Percentiles rank a stretch among this genome's conserved stretches.
Evolutionary conservation across 2,797 vertebrate species (phyloP).

Genomic region (Hozukius guyotensis): DNA sequence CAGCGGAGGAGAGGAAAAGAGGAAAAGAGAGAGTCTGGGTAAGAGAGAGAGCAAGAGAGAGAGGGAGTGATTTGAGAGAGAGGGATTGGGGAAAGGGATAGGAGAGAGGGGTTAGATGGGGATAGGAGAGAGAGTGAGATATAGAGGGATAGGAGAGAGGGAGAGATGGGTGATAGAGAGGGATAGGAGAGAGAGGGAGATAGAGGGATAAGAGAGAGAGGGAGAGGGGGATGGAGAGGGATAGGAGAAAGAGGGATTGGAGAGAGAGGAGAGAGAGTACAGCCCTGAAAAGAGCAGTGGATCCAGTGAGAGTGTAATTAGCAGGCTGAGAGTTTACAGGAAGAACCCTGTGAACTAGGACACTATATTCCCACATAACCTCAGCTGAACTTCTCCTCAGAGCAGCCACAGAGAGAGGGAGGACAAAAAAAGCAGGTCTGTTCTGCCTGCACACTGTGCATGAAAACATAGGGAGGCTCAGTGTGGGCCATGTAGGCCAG

Average conservation of each 20-base stretch:
- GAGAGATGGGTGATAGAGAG: background rate
- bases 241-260: background rate
- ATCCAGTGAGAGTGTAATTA: constrained; percentile 41
- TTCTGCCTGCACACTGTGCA: constrained; percentile 18
- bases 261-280: background rate
- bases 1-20: background rate
- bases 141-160: background rate
- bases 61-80: background rate
- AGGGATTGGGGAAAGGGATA: background rate
- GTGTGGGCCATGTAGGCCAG: constrained; percentile 32
- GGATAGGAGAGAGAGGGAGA: background rate
- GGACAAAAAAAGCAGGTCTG: background rate
- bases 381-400: constrained; percentile 50
- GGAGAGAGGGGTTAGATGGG: background rate
- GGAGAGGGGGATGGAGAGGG: background rate
- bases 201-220: background rate
- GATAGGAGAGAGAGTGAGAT: background rate
- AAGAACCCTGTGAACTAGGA: constrained; percentile 58
- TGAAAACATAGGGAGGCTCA: constrained; percentile 46
- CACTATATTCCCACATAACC: constrained; percentile 49
- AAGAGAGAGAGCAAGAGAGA: background rate
- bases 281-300: constrained; percentile 4
- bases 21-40: background rate
- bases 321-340: constrained; percentile 42
- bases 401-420: background rate